A percentile compares a stretch with the other conserved stretches of the same genome.
phyloP scores from a whole-genome alignment of 2,797 vertebrate genomes.

The Miichthys miiuy region DNA sequence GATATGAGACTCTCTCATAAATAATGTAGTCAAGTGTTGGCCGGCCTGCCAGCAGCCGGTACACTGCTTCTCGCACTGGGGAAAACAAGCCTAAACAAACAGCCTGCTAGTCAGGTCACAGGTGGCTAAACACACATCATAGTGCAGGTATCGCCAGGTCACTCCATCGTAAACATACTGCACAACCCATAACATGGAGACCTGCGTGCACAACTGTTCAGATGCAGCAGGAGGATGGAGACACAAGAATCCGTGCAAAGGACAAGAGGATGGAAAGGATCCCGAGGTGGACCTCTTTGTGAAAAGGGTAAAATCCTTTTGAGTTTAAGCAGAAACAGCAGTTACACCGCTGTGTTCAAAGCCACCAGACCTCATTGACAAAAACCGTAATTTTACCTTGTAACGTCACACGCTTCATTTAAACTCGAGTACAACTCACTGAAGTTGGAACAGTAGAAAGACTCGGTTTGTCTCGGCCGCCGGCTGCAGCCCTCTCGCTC shows the following conservation, averaged over 20 bases:
- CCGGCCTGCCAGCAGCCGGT: slow-evolving; percentile 21
- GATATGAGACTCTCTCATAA: slow-evolving; percentile 71
- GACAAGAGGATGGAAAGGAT: too few relatives aligned
- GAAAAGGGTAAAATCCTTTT: too few relatives aligned
- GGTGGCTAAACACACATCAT: slow-evolving; percentile 23
- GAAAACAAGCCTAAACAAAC: slow-evolving; percentile 48
- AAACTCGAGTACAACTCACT: too few relatives aligned
- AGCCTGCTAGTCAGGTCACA: slow-evolving; percentile 6
- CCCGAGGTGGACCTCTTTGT: too few relatives aligned
- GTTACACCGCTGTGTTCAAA: too few relatives aligned
- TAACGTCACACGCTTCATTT: too few relatives aligned
- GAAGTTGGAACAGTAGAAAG: too few relatives aligned
- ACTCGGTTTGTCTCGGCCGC: too few relatives aligned
- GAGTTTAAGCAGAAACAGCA: too few relatives aligned
- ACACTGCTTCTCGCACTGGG: slow-evolving; percentile 22
- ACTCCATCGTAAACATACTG: neutral
- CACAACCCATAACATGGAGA: neutral
- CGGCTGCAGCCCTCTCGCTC: too few relatives aligned
- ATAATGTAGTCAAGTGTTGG: slow-evolving; percentile 68
- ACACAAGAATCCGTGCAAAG: neutral
- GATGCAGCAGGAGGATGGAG: neutral
- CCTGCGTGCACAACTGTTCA: neutral
- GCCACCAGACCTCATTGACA: too few relatives aligned
- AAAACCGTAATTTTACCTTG: too few relatives aligned
- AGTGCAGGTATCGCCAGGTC: slow-evolving; percentile 16